Evolutionary conservation across 2,797 vertebrate genomes (phyloP).

Genomic region (Muscicapa comitata): DNA sequence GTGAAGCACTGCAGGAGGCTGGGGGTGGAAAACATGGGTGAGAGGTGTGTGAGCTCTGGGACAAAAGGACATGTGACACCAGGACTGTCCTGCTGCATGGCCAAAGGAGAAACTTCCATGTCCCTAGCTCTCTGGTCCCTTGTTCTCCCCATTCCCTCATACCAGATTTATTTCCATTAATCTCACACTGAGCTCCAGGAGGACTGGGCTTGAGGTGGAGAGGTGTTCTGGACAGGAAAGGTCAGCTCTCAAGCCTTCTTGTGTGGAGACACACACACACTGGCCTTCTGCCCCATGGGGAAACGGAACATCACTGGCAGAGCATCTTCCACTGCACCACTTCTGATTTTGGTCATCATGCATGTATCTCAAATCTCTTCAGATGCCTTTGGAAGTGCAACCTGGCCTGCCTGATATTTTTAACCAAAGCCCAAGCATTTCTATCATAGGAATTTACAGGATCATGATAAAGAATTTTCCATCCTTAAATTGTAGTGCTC

Average conservation of each 20-base stretch:
- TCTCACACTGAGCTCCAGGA: neutral
- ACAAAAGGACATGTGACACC: neutral
- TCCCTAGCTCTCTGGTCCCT: neutral
- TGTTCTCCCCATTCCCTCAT: rapidly evolving
- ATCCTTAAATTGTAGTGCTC: neutral
- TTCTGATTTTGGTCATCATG: neutral
- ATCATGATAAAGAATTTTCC: neutral
- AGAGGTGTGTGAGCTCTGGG: neutral
- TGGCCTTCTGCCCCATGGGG: rapidly evolving
- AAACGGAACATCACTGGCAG: neutral
- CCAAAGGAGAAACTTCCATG: neutral
- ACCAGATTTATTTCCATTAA: neutral
- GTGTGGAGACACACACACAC: neutral
- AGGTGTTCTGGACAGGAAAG: neutral
- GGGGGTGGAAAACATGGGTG: rapidly evolving
- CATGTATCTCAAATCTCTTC: neutral
- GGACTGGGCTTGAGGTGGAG: rapidly evolving
- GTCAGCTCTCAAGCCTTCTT: neutral
- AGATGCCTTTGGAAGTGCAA: neutral
- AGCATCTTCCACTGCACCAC: neutral
- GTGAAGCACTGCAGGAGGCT: neutral
- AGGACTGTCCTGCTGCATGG: no score
- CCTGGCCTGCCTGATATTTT: neutral
- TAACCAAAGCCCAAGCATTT: neutral
- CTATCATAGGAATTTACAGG: neutral